These are phyloP conservation scores for Isichthys henryi DNA, from an alignment of 2,113 vertebrate genomes.

Conservation along the genomic window DNA sequence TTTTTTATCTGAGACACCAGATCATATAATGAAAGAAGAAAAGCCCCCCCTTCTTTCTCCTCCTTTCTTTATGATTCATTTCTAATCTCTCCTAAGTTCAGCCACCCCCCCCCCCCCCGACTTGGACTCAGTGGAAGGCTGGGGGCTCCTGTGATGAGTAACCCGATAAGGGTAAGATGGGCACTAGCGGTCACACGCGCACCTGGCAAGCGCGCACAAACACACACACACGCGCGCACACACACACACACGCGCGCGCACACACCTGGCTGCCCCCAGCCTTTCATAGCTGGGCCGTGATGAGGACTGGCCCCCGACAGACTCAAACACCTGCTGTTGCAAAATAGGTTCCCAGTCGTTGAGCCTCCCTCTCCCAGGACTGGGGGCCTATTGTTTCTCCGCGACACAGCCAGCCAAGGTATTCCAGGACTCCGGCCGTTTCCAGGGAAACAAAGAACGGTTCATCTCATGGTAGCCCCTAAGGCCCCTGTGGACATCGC, in stretches of 20 bases:
- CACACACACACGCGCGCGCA: slow-evolving; percentile 46
- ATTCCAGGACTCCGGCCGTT: slow-evolving; percentile 60
- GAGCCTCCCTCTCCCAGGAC: slow-evolving; percentile 59
- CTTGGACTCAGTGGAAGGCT: neutral
- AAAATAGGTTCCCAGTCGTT: slow-evolving; percentile 69
- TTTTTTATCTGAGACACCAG: neutral
- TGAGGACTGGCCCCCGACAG: slow-evolving; percentile 60
- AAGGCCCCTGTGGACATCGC: neutral
- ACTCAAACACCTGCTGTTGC: slow-evolving; percentile 67
- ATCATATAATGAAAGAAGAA: slow-evolving; percentile 6
- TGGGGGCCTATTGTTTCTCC: slow-evolving; percentile 62
- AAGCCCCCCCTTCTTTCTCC: neutral
- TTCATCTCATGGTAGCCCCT: slow-evolving; percentile 53
- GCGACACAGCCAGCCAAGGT: slow-evolving; percentile 56
- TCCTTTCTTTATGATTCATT: slow-evolving; percentile 10
- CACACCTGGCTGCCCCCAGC: slow-evolving; percentile 57
- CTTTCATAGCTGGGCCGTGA: slow-evolving; percentile 58
- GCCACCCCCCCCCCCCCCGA: neutral
- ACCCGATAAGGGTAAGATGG: slow-evolving; percentile 43
- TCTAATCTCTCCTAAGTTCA: slow-evolving; percentile 19
- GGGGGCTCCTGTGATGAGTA: slow-evolving; percentile 48
- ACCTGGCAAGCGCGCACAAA: slow-evolving; percentile 16
- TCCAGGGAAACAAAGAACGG: slow-evolving; percentile 57
- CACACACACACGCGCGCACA: slow-evolving; percentile 27
- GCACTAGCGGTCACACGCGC: neutral